phyloP scores from a whole-genome alignment of 2,888 invertebrate species.

The Arge pagana region DNA sequence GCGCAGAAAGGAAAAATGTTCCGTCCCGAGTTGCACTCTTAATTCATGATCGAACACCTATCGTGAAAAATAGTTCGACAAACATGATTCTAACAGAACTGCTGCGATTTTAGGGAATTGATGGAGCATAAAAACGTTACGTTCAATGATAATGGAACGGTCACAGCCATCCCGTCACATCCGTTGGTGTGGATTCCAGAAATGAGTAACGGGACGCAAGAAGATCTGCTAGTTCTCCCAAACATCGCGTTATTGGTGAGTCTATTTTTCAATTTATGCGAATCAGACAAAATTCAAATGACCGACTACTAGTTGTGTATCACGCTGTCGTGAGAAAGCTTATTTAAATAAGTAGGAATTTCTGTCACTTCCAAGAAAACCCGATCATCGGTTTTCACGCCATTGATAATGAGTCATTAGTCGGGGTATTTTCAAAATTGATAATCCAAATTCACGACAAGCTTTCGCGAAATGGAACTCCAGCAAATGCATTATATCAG shows the following conservation, averaged over 20 bases:
- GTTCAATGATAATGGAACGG: constrained; percentile 77
- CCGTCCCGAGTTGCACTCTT: not conserved
- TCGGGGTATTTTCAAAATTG: no score
- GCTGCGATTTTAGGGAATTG: constrained; percentile 65
- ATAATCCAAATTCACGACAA: no score
- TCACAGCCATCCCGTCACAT: constrained; percentile 72
- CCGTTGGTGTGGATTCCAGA: constrained; percentile 79
- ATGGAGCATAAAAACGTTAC: constrained; percentile 71
- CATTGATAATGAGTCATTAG: no score
- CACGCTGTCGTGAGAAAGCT: not conserved
- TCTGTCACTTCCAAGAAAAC: no score
- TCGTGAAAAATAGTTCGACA: not conserved
- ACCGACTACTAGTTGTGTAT: not conserved
- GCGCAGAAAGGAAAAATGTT: no score
- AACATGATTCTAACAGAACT: not conserved
- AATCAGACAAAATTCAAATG: not conserved
- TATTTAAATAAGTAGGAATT: no score
- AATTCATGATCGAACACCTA: not conserved
- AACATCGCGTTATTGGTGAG: constrained; percentile 87
- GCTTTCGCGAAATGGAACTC: no score
- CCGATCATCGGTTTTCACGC: no score
- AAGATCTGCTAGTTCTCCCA: constrained; percentile 76
- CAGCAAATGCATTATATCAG: no score
- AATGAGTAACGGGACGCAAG: constrained; percentile 72
- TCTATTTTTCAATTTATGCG: constrained; percentile 33